Conservation (phyloP, 2,888 invertebrate species). For the Parascotia fuliginaria region DNA sequence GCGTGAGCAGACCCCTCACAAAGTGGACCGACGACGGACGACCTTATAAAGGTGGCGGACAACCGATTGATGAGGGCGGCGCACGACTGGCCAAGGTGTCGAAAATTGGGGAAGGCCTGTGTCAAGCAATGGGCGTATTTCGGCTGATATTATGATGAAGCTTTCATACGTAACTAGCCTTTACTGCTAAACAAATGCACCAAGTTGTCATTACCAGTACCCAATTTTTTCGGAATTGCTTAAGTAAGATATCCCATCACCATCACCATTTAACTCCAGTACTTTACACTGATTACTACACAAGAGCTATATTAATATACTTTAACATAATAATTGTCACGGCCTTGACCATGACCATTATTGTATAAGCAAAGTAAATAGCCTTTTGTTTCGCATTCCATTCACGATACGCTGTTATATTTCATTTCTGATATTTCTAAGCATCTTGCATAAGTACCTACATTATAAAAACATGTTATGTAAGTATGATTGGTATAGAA, state of each 20-base stretch:
- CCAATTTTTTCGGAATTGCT: not conserved
- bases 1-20: too few species aligned
- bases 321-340: slow-evolving; percentile 3
- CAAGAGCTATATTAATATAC: not conserved
- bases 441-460: slow-evolving; percentile 1
- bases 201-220: too few species aligned
- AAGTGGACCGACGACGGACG: too few species aligned
- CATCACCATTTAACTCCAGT: not conserved
- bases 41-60: too few species aligned
- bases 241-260: not conserved
- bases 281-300: slow-evolving; percentile 4
- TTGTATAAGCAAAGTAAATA: slow-evolving; percentile 29
- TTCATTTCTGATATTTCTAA: slow-evolving; percentile 9
- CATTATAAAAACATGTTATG: not conserved
- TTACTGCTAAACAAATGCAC: too few species aligned
- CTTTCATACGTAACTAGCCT: too few species aligned
- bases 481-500: not conserved
- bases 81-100: too few species aligned
- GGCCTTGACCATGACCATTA: slow-evolving; percentile 57
- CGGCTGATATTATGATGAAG: too few species aligned
- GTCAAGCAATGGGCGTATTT: too few species aligned
- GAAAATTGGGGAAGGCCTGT: too few species aligned
- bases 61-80: too few species aligned
- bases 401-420: slow-evolving; percentile 31
- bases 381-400: slow-evolving; percentile 47